Evolutionary conservation across 2,113 vertebrate species (phyloP).

Genomic region (Hoplias malabaricus): DNA sequence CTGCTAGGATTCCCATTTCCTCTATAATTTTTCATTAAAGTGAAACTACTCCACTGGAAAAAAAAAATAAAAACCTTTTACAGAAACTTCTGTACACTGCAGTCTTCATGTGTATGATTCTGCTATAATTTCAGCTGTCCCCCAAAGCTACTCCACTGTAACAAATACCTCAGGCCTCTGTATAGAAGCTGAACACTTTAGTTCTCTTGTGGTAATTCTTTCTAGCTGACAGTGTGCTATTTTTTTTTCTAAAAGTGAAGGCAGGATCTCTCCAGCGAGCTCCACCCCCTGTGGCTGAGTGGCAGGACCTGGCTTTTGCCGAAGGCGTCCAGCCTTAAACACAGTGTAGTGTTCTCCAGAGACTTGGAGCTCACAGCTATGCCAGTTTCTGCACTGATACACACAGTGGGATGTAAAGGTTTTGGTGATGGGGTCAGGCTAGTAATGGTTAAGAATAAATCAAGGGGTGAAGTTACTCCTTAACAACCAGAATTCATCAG

Average conservation of each 20-base stretch:
- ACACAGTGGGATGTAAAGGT: conserved; percentile 34
- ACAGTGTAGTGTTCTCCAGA: conserved; percentile 47
- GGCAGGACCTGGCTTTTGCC: conserved; percentile 54
- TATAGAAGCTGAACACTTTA: background rate
- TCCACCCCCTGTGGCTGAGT: conserved; percentile 46
- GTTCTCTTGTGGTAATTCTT: background rate
- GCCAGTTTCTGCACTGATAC: conserved; percentile 60
- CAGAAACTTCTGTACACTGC: too few relatives aligned
- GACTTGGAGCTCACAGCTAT: conserved; percentile 55
- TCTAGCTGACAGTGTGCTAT: background rate
- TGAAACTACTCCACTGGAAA: too few relatives aligned
- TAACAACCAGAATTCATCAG: background rate
- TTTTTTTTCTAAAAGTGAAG: background rate
- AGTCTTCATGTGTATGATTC: background rate
- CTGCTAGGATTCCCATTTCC: background rate
- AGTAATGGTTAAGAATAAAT: conserved; percentile 4
- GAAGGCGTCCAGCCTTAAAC: conserved; percentile 58
- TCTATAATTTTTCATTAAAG: too few relatives aligned
- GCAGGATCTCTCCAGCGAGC: background rate
- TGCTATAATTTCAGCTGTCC: background rate
- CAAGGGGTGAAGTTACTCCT: background rate
- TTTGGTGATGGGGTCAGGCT: background rate
- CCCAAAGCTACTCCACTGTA: background rate
- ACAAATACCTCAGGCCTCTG: background rate
- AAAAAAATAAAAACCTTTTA: too few relatives aligned